Percentiles rank a stretch among this genome's conserved stretches.
These are phyloP conservation scores for Conus canariensis DNA, from an alignment of 2,888 invertebrate species.

Conservation along the genomic window DNA sequence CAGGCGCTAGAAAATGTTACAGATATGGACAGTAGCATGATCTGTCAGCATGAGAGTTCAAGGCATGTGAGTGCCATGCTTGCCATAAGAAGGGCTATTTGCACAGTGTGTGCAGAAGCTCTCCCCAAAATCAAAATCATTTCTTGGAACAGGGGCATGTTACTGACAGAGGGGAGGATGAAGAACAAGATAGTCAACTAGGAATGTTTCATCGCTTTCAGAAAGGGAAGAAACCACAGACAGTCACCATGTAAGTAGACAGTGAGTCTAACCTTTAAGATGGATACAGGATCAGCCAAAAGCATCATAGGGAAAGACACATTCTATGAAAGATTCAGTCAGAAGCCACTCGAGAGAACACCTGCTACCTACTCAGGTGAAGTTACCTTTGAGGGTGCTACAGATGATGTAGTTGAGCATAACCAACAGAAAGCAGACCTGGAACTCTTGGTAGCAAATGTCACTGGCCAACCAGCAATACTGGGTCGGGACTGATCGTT, in stretches of 20 bases:
- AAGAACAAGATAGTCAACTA: background rate
- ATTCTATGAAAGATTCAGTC: background rate
- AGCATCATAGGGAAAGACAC: background rate
- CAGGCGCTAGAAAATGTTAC: background rate
- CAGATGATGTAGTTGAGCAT: background rate
- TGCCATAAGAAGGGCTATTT: too few species aligned
- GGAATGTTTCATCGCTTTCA: background rate
- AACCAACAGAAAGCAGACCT: background rate
- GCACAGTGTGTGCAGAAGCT: too few species aligned
- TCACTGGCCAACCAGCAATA: slow-evolving; percentile 8
- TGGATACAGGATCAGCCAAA: background rate
- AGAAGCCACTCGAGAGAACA: background rate
- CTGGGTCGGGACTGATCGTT: background rate
- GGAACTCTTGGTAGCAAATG: background rate
- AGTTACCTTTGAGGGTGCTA: too few species aligned
- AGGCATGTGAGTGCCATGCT: background rate
- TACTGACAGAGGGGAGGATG: background rate
- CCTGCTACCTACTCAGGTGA: too few species aligned
- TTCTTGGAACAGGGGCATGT: background rate
- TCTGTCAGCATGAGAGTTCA: background rate
- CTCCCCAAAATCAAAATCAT: too few species aligned
- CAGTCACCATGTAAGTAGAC: background rate
- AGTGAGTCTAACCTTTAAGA: background rate
- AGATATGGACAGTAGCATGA: background rate
- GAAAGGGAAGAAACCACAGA: background rate